phyloP scores from a whole-genome alignment of 1,140 invertebrate species.

The Neuroterus valhalla region DNA sequence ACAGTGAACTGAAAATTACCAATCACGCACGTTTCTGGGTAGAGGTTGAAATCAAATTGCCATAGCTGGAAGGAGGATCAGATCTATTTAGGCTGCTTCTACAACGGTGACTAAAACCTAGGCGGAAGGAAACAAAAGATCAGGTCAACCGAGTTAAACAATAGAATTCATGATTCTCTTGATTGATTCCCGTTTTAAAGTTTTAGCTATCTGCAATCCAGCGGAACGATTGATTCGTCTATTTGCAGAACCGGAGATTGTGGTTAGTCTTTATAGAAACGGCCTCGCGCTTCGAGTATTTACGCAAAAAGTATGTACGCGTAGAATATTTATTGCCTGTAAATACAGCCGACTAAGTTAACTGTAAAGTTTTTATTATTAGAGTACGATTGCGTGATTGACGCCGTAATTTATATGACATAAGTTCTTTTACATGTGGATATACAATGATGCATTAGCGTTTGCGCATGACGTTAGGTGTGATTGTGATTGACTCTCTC shows the following conservation, averaged over 20 bases:
- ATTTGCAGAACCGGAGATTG: no score
- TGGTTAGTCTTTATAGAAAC: background rate
- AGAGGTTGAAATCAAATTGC: slow-evolving; percentile 13
- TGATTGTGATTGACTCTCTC: slow-evolving; percentile 52
- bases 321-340: slow-evolving; percentile 63
- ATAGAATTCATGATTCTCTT: no score
- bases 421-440: background rate
- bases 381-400: slow-evolving; percentile 18
- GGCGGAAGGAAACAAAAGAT: background rate
- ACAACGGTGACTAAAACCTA: background rate
- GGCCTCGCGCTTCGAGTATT: slow-evolving; percentile 23
- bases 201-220: no score
- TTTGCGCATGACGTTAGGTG: slow-evolving; percentile 48
- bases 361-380: slow-evolving; percentile 33
- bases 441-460: slow-evolving; percentile 29
- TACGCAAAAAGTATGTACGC: slow-evolving; percentile 11
- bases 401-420: slow-evolving; percentile 32
- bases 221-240: no score
- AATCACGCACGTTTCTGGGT: background rate
- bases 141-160: no score
- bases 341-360: slow-evolving; percentile 58
- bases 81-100: slow-evolving; percentile 4
- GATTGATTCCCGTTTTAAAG: no score
- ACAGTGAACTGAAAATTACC: background rate
- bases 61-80: background rate